These are phyloP conservation scores for Leptobrachium ailaonicum DNA, from an alignment of 2,113 vertebrate genomes.

Conservation along the genomic window DNA sequence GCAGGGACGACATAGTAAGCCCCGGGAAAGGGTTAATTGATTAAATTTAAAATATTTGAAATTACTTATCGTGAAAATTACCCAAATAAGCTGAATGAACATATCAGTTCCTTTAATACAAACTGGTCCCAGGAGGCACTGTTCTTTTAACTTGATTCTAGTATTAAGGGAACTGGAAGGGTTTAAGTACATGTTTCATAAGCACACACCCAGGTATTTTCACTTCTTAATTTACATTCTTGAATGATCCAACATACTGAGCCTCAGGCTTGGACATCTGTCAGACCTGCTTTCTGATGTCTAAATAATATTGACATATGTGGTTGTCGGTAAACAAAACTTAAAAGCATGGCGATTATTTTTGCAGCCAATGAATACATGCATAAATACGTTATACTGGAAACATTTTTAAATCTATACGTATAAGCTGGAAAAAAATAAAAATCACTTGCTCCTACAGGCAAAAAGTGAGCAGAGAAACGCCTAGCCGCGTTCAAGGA, in stretches of 20 bases:
- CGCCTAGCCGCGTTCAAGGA: no score
- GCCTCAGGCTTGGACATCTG: constrained; percentile 31
- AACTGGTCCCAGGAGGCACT: not conserved
- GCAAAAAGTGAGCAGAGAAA: no score
- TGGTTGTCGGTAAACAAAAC: constrained; percentile 18
- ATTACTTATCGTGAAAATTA: no score
- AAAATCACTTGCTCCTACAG: no score
- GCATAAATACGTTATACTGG: no score
- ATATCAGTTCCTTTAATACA: no score
- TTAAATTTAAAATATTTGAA: no score
- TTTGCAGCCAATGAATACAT: not conserved
- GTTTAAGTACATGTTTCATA: not conserved
- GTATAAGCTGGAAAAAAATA: no score
- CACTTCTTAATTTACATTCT: not conserved
- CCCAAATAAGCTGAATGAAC: no score
- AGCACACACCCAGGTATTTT: not conserved
- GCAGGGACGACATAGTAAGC: no score
- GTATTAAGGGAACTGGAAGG: constrained; percentile 4
- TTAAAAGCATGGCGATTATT: not conserved
- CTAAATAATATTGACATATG: constrained; percentile 8
- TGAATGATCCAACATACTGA: constrained; percentile 10
- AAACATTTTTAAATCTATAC: no score
- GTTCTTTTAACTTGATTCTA: not conserved
- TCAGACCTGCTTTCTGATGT: constrained; percentile 31
- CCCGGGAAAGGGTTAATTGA: no score